Percentiles rank a stretch among this genome's conserved stretches.
Conservation (phyloP, 2,113 vertebrate genomes). For the Ceyx cyanopectus region DNA sequence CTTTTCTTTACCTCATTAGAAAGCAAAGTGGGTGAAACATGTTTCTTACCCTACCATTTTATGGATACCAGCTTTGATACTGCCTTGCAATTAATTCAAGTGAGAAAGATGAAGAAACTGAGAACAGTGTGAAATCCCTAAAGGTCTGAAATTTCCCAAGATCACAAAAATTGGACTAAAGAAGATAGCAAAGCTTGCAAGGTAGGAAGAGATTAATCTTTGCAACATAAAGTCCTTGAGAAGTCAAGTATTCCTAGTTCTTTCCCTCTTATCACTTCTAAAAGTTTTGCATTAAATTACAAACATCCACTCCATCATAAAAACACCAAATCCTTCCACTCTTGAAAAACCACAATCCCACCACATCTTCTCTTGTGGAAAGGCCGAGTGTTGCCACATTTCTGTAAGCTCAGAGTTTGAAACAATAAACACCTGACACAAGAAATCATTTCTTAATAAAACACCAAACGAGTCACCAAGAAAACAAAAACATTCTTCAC, state of each 20-base stretch:
- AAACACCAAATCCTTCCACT: background rate
- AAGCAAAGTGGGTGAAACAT: background rate
- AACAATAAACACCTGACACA: background rate
- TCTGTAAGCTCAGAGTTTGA: background rate
- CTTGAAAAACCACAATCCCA: background rate
- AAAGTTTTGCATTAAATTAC: background rate
- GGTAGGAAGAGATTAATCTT: background rate
- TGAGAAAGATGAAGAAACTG: background rate
- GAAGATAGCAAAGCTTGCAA: background rate
- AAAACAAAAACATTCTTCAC: background rate
- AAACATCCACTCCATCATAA: background rate
- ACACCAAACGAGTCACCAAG: background rate
- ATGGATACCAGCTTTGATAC: background rate
- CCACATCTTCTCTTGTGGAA: background rate
- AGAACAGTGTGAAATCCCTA: background rate
- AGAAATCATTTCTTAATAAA: conserved; percentile 12
- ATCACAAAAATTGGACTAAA: background rate
- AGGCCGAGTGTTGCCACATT: background rate
- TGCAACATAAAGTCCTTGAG: background rate
- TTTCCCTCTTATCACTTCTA: background rate
- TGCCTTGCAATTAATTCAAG: background rate
- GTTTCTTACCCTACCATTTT: background rate
- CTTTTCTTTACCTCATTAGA: conserved; percentile 9
- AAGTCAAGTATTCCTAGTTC: background rate
- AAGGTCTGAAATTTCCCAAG: background rate